Conservation (phyloP, 2,797 vertebrate species). For the Mycteria americana region DNA sequence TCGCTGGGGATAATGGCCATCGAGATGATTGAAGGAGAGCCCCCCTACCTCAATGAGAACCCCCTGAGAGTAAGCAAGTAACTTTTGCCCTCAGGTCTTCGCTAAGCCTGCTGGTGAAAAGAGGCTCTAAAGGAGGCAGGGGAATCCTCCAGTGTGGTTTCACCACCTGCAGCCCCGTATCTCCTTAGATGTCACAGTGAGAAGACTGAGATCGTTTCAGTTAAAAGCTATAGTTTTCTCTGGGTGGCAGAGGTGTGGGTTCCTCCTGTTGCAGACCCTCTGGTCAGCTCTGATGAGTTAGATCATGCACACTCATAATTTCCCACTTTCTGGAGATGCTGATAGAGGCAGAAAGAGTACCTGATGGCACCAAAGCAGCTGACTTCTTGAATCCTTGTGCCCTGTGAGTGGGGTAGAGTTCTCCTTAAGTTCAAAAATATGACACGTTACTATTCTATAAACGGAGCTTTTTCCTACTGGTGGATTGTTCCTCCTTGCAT, state of each 20-base stretch:
- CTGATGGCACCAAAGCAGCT: neutral
- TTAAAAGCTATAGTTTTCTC: neutral
- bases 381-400: neutral
- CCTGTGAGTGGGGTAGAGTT: neutral
- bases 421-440: neutral
- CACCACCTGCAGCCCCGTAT: fast-evolving
- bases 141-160: neutral
- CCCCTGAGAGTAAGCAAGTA: slow-evolving; percentile 85
- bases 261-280: neutral
- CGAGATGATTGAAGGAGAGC: slow-evolving; percentile 96
- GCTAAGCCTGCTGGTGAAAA: neutral
- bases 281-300: neutral
- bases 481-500: neutral
- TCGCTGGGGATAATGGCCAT: slow-evolving; percentile 97
- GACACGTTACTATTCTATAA: neutral
- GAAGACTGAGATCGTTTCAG: neutral
- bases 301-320: neutral
- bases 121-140: neutral
- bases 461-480: neutral
- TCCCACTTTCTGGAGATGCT: neutral
- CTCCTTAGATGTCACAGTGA: neutral
- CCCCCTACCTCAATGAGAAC: slow-evolving; percentile 95
- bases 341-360: neutral
- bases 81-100: neutral
- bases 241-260: neutral